A percentile compares a stretch with the other conserved stretches of the same genome.
Conservation (phyloP, 2,888 invertebrate genomes). For the Oasisia sp. region DNA sequence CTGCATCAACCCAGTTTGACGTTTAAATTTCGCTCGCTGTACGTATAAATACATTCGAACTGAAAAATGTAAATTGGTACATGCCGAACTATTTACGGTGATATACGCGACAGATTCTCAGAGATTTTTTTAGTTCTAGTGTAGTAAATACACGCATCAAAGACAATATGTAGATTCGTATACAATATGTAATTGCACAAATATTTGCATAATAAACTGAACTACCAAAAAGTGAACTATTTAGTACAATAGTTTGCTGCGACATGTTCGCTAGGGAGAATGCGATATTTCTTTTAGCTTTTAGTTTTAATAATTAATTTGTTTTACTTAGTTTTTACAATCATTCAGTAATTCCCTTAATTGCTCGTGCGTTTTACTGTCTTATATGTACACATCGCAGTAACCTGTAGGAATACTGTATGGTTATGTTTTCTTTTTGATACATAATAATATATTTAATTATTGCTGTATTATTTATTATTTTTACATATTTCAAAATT, state of each 20-base stretch:
- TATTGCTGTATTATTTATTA: too few species aligned
- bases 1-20: background rate
- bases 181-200: background rate
- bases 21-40: constrained; percentile 7
- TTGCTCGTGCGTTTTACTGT: too few species aligned
- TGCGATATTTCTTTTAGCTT: background rate
- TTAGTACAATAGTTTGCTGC: background rate
- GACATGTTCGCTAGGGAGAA: background rate
- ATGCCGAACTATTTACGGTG: background rate
- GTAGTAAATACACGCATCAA: background rate
- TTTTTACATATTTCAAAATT: too few species aligned
- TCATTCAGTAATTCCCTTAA: background rate
- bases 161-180: background rate
- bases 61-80: background rate
- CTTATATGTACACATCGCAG: too few species aligned
- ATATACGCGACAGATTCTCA: background rate
- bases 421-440: too few species aligned
- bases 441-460: too few species aligned
- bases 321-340: background rate
- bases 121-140: background rate
- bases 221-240: background rate
- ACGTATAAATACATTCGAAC: background rate
- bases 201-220: background rate
- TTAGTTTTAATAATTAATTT: too few species aligned
- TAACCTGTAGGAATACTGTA: too few species aligned